Base-by-base conservation (phyloP, 2,797 vertebrate genomes). In the Sphenopsis melanotis region DNA sequence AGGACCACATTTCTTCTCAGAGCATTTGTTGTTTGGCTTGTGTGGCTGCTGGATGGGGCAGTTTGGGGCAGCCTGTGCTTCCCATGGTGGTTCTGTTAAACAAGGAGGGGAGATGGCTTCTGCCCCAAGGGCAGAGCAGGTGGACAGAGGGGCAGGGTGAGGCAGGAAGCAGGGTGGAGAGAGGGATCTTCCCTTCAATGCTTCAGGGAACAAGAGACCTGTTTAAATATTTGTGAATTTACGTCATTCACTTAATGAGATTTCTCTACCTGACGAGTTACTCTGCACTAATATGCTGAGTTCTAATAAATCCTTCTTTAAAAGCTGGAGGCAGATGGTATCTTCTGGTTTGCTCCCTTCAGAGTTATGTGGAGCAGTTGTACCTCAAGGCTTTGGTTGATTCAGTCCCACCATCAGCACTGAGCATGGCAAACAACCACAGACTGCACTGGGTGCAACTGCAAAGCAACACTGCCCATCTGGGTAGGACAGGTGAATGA, bases 201-300 rank as follows among this genome's bases (percentile, higher is more conserved):
- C 64, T 83, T 83, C 60, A 64, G 14, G 34, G 55, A 78, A 10
- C 57, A 66, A 63, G 42, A 87, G 23, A 42, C 26, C 6, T 68
- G 23, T 66, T 91, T 46, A 84, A 91, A 79, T 87, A 72, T 39
- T 37, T 57, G 32, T 68, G 55, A 53, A n/a, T 76, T 76, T 56
- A 66, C 0, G 0, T 57, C 11, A 55, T 65, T 89, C 46, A 27
- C 26, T 60, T 69, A 34, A 32, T 21, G 52, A 60, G 26, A 44
- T 76, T 92, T 88, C 26, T 76, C 12, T 57, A 15, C 41, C 15
- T 68, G 78, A 56, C 34, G 44, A 34, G 63, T 60, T 75, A 53
- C 27, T 75, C 64, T 72, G 50, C 32, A 42, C 10, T 11, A 8
- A 7, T 60, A 50, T 27, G 19, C 10, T 2, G 6, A 49, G 20